Conservation (phyloP, 2,888 invertebrate genomes). For the Drosophila neonasuta region DNA sequence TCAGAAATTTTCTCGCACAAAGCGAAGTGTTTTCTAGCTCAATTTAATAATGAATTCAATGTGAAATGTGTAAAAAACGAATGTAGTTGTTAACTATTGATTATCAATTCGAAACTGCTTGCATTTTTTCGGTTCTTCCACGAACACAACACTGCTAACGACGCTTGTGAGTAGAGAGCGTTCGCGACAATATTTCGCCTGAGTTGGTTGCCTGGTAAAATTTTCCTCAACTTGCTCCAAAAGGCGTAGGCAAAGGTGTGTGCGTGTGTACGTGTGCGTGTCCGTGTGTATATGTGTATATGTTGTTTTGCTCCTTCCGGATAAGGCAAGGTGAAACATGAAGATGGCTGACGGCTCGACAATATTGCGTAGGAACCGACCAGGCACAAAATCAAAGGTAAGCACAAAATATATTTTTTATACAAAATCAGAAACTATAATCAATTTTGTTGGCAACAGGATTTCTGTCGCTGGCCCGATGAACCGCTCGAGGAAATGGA, state of each 20-base stretch:
- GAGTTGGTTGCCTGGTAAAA: slow-evolving; percentile 12
- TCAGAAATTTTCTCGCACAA: slow-evolving; percentile 71
- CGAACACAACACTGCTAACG: slow-evolving; percentile 24
- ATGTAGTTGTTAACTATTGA: slow-evolving; percentile 37
- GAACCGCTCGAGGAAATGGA: slow-evolving; percentile 99
- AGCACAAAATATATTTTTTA: not conserved
- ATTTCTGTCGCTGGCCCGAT: slow-evolving; percentile 99
- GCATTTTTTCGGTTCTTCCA: slow-evolving; percentile 30
- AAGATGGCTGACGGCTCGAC: slow-evolving; percentile 93
- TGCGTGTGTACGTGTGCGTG: slow-evolving; percentile 9
- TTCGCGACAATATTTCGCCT: too few species aligned
- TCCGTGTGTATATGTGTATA: slow-evolving; percentile 14
- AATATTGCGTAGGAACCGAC: slow-evolving; percentile 93
- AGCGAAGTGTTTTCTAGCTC: slow-evolving; percentile 57
- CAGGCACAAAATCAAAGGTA: slow-evolving; percentile 95
- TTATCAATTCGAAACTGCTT: slow-evolving; percentile 7
- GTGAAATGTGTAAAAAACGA: slow-evolving; percentile 54
- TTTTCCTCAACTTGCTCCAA: slow-evolving; percentile 41
- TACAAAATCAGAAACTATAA: too few species aligned
- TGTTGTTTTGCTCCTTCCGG: slow-evolving; percentile 54
- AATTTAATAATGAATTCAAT: slow-evolving; percentile 46
- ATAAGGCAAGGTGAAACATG: slow-evolving; percentile 83
- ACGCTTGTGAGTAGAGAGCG: not conserved
- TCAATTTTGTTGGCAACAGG: slow-evolving; percentile 83
- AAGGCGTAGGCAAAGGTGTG: slow-evolving; percentile 49